A percentile compares a stretch with the other conserved stretches of the same genome.
phyloP scores from a whole-genome alignment of 2,113 vertebrate genomes.

The Shinisaurus crocodilurus region DNA sequence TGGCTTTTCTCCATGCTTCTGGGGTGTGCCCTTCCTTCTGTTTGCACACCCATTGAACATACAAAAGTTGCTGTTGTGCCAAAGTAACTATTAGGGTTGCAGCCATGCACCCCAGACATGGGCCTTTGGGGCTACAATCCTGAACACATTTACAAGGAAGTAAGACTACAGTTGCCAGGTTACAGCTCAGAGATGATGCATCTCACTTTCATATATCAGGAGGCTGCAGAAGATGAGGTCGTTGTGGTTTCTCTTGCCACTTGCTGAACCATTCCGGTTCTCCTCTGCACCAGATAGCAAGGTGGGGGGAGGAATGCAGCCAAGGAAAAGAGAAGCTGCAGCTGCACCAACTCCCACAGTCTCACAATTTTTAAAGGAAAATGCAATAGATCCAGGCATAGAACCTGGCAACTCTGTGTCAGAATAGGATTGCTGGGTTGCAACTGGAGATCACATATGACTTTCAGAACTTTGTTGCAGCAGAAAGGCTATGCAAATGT shows the following conservation, averaged over 20 bases:
- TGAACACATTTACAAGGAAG: too few relatives aligned
- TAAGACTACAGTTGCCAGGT: background rate
- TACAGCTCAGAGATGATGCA: background rate
- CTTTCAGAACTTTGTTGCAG: background rate
- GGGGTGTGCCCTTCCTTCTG: background rate
- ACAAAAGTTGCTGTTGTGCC: background rate
- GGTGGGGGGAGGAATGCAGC: background rate
- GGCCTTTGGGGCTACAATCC: too few relatives aligned
- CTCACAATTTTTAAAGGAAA: background rate
- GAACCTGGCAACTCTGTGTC: background rate
- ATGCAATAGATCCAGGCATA: background rate
- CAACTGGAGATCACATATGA: background rate
- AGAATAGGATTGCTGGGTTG: background rate
- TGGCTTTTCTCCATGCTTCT: background rate
- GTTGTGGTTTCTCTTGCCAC: background rate
- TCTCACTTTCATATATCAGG: background rate
- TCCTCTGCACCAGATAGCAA: background rate
- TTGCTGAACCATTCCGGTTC: background rate
- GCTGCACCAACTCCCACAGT: background rate
- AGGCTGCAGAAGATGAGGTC: background rate
- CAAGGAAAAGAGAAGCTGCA: background rate
- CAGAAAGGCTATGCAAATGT: background rate
- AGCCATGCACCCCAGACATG: too few relatives aligned
- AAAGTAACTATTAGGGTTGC: background rate
- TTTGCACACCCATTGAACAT: background rate